Evolutionary conservation across 2,113 vertebrate genomes (phyloP), one percentile per base, ranked within the genome.

Genomic region (Chaetorhynchus papuensis): DNA sequence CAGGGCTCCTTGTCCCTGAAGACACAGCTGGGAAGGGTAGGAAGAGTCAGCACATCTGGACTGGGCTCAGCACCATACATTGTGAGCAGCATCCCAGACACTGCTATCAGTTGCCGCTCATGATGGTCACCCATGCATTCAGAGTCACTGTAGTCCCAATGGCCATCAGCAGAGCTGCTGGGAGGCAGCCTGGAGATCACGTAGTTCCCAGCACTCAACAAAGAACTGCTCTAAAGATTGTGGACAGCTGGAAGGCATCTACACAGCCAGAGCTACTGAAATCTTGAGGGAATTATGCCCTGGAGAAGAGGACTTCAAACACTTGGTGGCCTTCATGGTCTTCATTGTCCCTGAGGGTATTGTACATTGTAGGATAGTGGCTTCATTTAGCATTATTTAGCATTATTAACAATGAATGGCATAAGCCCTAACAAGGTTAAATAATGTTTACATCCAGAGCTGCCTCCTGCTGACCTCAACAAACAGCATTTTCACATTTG

Each of bases 11-110:
- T 59, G 39, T 24, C 27, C 26, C 77, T 24, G 69, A 42, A 79
- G 44, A 33, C 35, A 8, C n/a, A 78, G 3, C 68, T 70, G 72
- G 49, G 17, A 86, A 65, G 37, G 28, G 16, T 2, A 16, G 27
- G 54, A 80, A 83, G 37, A 22, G 7, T 15, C 59, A 53, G 28
- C 28, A 24, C 19, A 31, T 37, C 64, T 69, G 44, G 30, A 31
- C 33, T 42, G 53, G 23, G 42, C n/a, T 35, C 20, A 39, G 56
- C 2, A 0, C 20, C 3, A 1, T 7, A 12, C 2, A 0, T 15
- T 6, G 31, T 1, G 2, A 71, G 28, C 56, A 63, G 23, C 52
- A 64, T 24, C 61, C 39, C 37, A 23, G 22, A 8, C 19, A 8
- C 19, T 39, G 33, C 69, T 50, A 0, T 31, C 19, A 11, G 16